phyloP scores from a whole-genome alignment of 37 sponge, comb jelly and placozoan species.

The Hexactinellida sp. region DNA sequence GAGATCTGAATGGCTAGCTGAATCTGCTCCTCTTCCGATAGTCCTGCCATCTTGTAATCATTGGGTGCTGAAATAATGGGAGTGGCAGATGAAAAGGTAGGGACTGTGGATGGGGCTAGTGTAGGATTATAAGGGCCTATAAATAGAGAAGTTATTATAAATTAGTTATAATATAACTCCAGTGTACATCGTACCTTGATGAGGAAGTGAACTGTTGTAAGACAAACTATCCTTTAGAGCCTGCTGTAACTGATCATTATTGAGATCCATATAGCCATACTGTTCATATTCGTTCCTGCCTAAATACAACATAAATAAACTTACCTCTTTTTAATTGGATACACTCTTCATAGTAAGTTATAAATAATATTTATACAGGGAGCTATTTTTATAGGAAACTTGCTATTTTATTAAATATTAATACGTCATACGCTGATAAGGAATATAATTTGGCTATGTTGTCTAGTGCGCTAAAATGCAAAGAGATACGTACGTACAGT shows the following conservation, averaged over 20 bases:
- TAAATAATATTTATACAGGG: too few relatives aligned
- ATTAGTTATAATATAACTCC: background rate
- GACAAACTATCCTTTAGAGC: background rate
- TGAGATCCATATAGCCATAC: background rate
- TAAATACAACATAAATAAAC: background rate
- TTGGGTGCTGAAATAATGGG: background rate
- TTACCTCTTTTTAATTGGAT: too few relatives aligned
- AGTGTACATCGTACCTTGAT: background rate
- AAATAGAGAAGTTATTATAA: background rate
- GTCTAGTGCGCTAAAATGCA: too few relatives aligned
- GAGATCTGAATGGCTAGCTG: background rate
- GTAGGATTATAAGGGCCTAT: background rate
- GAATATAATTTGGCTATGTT: too few relatives aligned
- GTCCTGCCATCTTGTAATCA: background rate
- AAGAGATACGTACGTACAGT: too few relatives aligned
- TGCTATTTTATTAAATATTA: too few relatives aligned
- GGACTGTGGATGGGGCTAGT: background rate
- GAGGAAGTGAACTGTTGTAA: background rate
- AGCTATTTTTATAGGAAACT: too few relatives aligned
- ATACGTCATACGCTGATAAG: too few relatives aligned
- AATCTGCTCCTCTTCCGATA: background rate
- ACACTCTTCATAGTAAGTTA: too few relatives aligned
- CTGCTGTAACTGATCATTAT: conserved; percentile 11
- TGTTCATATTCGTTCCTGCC: background rate
- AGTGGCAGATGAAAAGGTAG: background rate